Evolutionary conservation across 2,888 invertebrate genomes (phyloP).

Genomic region (Venusia cambrica): DNA sequence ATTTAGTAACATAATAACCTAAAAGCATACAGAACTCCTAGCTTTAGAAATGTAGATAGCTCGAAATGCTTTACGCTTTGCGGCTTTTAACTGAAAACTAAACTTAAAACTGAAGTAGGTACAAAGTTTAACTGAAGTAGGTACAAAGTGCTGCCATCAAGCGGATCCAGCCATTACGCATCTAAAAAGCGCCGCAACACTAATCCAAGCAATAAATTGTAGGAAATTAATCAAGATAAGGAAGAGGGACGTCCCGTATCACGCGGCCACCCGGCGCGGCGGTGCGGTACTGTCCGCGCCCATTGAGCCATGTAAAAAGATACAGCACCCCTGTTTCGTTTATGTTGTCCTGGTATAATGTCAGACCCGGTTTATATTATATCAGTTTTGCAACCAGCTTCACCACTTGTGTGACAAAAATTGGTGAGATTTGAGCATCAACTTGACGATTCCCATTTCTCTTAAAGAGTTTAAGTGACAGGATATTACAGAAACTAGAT

Average conservation of each 20-base stretch:
- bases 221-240: slow-evolving; percentile 59
- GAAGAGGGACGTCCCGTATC: slow-evolving; percentile 31
- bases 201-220: slow-evolving; percentile 45
- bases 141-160: background rate
- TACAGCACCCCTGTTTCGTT: slow-evolving; percentile 59
- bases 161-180: slow-evolving; percentile 10
- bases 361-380: background rate
- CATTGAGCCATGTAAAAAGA: slow-evolving; percentile 64
- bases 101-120: too few relatives aligned
- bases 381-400: too few relatives aligned
- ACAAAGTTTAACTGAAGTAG: background rate
- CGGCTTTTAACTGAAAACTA: too few relatives aligned
- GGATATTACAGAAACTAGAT: too few relatives aligned
- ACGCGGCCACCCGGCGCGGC: slow-evolving; percentile 29
- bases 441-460: too few relatives aligned
- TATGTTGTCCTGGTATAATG: slow-evolving; percentile 22
- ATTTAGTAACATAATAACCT: too few relatives aligned
- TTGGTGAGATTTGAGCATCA: too few relatives aligned
- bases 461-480: too few relatives aligned
- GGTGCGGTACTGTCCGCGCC: slow-evolving; percentile 61
- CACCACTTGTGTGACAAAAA: too few relatives aligned
- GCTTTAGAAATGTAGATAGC: too few relatives aligned
- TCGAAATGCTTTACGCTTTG: too few relatives aligned
- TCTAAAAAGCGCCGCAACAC: slow-evolving; percentile 27
- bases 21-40: too few relatives aligned